Evolutionary conservation across 2,888 invertebrate species (phyloP), one percentile per base, ranked within the genome.

Genomic region (Linyphia triangularis): DNA sequence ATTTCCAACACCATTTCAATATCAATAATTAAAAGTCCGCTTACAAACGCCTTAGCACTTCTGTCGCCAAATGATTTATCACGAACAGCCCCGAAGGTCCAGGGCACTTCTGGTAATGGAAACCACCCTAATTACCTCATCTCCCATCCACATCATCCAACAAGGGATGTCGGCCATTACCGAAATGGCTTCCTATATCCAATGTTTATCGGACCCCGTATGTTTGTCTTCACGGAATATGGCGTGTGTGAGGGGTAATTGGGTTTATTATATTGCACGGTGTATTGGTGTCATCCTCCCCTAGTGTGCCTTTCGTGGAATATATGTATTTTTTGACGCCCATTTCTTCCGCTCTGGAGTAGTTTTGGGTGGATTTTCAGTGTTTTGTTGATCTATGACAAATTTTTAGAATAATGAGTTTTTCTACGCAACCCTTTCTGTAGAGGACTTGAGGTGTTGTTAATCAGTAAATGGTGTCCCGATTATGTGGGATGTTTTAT

Each of bases 201-300:
- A 19, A 6, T 82, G 82, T 82, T 82, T 82, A 82, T 72, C 10
- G 63, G 43, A 28, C 59, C 57, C 59, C n/a, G 19, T 57, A 24
- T 9, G 16, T 22, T 13, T 24, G n/a, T 30, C 30, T 75, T 77
- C 84, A 84, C 84, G 84, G 57, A 13, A 84, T 28, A 75, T 84
- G 57, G 84, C 84, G 84, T 84, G 84, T 40, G 13, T 26, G 33
- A 22, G 13, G 33, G 9, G 73, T 84, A 84, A 75, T 84, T 84
- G 84, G 59, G 10, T 59, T 82, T 26, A 70, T 82, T 61, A 70
- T 51, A 77, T 63, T n/a, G 61, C 2, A 40, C n/a, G 63, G 77
- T 33, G 9, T 33, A 33, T 51, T 16, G 51, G 13, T 51, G 13
- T 51, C 51, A n/a, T 16, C 51, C 51, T 16, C 5, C 13, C 16